These are phyloP conservation scores for Latrodectus elegans DNA, from an alignment of 2,888 invertebrate genomes.

Conservation along the genomic window DNA sequence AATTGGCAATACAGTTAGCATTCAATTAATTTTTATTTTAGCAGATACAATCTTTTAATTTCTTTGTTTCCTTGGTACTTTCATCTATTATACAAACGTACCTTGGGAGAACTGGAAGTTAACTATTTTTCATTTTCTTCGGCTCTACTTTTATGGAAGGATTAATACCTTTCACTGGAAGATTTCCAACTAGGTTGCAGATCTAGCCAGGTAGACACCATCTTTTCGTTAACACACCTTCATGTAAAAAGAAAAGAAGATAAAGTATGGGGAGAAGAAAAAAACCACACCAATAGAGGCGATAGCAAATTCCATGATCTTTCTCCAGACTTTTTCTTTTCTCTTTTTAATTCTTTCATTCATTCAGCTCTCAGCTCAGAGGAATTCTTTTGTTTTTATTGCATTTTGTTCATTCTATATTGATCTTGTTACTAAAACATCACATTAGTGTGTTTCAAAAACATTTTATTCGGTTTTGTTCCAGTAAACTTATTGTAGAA, in stretches of 20 bases:
- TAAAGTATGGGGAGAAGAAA: conserved; percentile 12
- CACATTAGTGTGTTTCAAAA: conserved; percentile 57
- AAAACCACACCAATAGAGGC: not conserved
- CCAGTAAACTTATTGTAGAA: conserved; percentile 31
- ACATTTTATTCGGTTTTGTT: conserved; percentile 50
- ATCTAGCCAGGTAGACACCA: conserved; percentile 27
- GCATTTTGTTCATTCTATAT: conserved; percentile 44
- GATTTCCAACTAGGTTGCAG: conserved; percentile 42
- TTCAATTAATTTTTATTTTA: conserved; percentile 1
- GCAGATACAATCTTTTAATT: not conserved
- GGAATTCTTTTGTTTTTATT: conserved; percentile 24
- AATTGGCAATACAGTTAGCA: not conserved
- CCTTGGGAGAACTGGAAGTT: conserved; percentile 7
- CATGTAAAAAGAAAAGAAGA: conserved; percentile 19
- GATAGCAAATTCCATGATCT: conserved; percentile 20
- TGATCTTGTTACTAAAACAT: conserved; percentile 64
- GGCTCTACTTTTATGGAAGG: conserved; percentile 28
- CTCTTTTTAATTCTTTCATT: conserved; percentile 7
- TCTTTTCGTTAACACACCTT: conserved; percentile 43
- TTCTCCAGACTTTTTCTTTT: conserved; percentile 34
- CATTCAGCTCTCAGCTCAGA: conserved; percentile 17
- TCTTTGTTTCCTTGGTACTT: conserved; percentile 10
- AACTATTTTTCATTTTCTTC: conserved; percentile 39
- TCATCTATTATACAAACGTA: conserved; percentile 1
- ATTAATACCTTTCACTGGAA: conserved; percentile 37